Conservation (phyloP, 2,797 vertebrate species). For the Chromobotia macracanthus region DNA sequence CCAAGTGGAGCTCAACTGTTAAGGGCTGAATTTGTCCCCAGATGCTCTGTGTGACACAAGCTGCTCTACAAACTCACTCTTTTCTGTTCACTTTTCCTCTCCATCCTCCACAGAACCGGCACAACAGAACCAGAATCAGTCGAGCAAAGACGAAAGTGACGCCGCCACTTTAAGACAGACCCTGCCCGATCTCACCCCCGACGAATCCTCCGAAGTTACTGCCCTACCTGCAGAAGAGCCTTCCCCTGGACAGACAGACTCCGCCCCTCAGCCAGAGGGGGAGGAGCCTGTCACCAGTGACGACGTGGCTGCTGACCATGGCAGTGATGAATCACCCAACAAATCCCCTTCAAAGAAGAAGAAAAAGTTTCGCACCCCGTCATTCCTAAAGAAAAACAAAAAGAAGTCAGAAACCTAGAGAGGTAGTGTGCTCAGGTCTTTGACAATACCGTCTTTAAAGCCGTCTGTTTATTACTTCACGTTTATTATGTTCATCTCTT, state of each 20-base stretch:
- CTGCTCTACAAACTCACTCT: constrained; percentile 23
- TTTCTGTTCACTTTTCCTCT: background rate
- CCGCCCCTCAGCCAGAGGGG: constrained; percentile 67
- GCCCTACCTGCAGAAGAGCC: constrained; percentile 78
- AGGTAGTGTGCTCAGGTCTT: constrained; percentile 55
- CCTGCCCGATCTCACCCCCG: constrained; percentile 92
- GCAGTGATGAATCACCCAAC: constrained; percentile 94
- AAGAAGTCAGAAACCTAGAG: constrained; percentile 93
- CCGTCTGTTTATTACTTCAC: constrained; percentile 65
- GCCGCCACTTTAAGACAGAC: constrained; percentile 93
- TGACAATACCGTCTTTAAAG: constrained; percentile 59
- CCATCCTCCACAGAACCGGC: constrained; percentile 15
- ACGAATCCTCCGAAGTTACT: constrained; percentile 88
- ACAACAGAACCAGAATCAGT: constrained; percentile 84
- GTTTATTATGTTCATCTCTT: constrained; percentile 73
- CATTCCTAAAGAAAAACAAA: constrained; percentile 99
- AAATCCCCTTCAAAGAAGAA: constrained; percentile 99
- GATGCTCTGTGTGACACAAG: background rate
- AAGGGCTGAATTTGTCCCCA: background rate
- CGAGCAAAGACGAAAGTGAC: constrained; percentile 87
- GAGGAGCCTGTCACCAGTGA: constrained; percentile 80
- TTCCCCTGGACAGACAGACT: constrained; percentile 67
- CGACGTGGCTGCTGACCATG: constrained; percentile 75
- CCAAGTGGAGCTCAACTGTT: background rate
- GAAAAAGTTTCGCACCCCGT: constrained; percentile 99